Percentiles rank a stretch among this genome's conserved stretches.
Evolutionary conservation across 2,113 vertebrate genomes (phyloP).

Genomic region (Gymnobelideus leadbeateri): DNA sequence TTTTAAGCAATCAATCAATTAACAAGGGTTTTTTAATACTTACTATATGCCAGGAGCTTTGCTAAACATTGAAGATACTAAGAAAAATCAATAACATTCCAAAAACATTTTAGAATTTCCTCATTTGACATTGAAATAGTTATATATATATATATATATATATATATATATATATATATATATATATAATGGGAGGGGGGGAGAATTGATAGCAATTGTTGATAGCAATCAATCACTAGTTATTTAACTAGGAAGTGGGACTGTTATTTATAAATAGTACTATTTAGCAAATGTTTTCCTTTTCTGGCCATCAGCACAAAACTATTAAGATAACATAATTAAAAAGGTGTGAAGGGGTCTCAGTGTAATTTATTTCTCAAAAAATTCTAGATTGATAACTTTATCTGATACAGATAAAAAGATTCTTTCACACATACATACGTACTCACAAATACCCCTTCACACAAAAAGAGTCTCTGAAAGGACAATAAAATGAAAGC

Average conservation of each 20-base stretch:
- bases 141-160: too few relatives aligned
- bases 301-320: constrained; percentile 60
- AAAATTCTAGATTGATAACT: constrained; percentile 27
- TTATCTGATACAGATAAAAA: background rate
- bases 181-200: constrained; percentile 6
- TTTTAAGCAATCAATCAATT: background rate
- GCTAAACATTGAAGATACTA: background rate
- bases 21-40: background rate
- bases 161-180: too few relatives aligned
- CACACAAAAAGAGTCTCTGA: background rate
- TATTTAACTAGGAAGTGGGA: constrained; percentile 54
- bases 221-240: background rate
- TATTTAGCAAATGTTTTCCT: constrained; percentile 39
- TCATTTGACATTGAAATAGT: constrained; percentile 57
- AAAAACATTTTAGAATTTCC: constrained; percentile 5
- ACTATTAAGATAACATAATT: constrained; percentile 63
- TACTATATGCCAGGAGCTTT: background rate
- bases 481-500: background rate
- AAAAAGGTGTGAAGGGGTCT: constrained; percentile 54
- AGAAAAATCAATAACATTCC: background rate
- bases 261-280: background rate
- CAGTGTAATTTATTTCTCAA: constrained; percentile 59
- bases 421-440: background rate
- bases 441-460: background rate
- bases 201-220: background rate